Conservation (phyloP, 2,888 invertebrate species). For the Nezara viridula region DNA sequence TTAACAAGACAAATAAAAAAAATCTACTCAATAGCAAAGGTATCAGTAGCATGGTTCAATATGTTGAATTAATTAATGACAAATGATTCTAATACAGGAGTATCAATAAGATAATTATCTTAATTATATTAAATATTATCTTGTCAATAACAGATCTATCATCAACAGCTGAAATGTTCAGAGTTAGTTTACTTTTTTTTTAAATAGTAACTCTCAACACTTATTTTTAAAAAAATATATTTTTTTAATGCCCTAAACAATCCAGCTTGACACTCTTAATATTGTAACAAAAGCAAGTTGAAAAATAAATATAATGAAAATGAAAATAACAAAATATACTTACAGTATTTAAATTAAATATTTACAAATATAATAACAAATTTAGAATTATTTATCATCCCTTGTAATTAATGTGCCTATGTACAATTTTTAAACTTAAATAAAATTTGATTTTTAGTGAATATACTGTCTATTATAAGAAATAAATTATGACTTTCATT, state of each 20-base stretch:
- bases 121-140: not conserved
- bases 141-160: not conserved
- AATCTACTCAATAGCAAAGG: not conserved
- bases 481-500: not conserved
- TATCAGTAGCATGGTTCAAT: not conserved
- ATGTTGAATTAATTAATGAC: not conserved
- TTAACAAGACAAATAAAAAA: not conserved
- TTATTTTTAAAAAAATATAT: not conserved
- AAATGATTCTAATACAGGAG: not conserved
- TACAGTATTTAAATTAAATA: slow-evolving; percentile 30
- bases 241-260: not conserved
- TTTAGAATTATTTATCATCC: slow-evolving; percentile 30
- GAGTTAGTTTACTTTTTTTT: not conserved
- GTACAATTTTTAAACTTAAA: slow-evolving; percentile 18
- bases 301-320: slow-evolving; percentile 28
- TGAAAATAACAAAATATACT: slow-evolving; percentile 12
- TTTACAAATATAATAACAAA: slow-evolving; percentile 42
- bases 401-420: not conserved
- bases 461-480: not conserved
- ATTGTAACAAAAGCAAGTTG: slow-evolving; percentile 47
- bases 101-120: not conserved
- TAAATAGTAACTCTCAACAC: not conserved
- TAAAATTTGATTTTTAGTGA: not conserved
- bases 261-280: not conserved
- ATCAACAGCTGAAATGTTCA: not conserved